phyloP scores from a whole-genome alignment of 2,888 invertebrate genomes.

The Coecobrya sp. region DNA sequence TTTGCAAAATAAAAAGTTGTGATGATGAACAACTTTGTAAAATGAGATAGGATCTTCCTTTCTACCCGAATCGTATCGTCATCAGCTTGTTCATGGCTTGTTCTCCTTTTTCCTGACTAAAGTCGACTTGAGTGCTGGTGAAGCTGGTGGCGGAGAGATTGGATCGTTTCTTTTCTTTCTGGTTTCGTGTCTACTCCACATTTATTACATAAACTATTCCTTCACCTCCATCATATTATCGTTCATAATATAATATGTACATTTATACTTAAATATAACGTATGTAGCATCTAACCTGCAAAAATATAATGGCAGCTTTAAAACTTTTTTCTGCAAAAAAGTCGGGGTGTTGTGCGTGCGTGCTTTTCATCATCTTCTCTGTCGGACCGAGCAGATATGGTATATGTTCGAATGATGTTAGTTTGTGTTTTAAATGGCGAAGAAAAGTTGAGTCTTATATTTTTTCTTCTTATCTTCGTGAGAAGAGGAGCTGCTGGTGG shows the following conservation, averaged over 20 bases:
- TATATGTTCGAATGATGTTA: not conserved
- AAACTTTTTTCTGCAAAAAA: constrained; percentile 17
- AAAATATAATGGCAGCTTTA: not conserved
- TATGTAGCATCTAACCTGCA: not conserved
- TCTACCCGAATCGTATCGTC: not conserved
- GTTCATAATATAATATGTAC: no score
- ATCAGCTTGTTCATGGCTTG: not conserved
- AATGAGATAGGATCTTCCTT: constrained; percentile 7
- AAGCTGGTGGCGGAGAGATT: no score
- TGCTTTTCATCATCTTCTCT: not conserved
- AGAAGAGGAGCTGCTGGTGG: no score
- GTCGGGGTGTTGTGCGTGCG: not conserved
- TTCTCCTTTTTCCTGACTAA: not conserved
- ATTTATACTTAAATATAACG: no score
- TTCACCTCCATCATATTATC: constrained; percentile 14
- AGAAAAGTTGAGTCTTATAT: no score
- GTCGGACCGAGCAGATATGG: not conserved
- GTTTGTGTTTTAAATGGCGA: not conserved
- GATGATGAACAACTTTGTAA: constrained; percentile 43
- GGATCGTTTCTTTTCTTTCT: not conserved
- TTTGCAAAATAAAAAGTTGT: constrained; percentile 37
- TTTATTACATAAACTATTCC: constrained; percentile 46
- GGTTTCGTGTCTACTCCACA: constrained; percentile 61
- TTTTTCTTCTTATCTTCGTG: no score
- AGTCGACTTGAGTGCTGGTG: not conserved